Percentiles rank a stretch among this genome's conserved stretches.
phyloP scores from a whole-genome alignment of 2,113 vertebrate species.

The Platichthys stellatus region DNA sequence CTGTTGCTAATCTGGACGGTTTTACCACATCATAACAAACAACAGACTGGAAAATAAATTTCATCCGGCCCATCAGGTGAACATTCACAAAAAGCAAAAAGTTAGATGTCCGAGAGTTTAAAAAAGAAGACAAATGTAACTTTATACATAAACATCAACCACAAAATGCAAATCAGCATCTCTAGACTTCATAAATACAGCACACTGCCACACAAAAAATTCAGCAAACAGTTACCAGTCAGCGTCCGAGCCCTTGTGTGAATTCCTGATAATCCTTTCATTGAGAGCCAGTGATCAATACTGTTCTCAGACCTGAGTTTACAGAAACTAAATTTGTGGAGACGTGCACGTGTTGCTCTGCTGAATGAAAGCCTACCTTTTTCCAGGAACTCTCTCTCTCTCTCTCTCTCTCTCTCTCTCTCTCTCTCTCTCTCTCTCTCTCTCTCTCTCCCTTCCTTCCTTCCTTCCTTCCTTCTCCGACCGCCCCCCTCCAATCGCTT shows the following conservation, averaged over 20 bases:
- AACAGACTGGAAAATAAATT: not conserved
- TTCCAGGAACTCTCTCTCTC: constrained; percentile 71
- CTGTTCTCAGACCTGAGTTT: constrained; percentile 59
- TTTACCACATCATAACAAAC: not conserved
- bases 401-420: constrained; percentile 64
- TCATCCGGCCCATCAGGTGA: constrained; percentile 5
- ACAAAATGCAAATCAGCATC: not conserved
- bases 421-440: constrained; percentile 65
- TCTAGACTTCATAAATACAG: constrained; percentile 10
- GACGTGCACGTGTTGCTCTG: constrained; percentile 79
- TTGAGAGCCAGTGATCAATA: constrained; percentile 71
- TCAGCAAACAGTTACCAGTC: constrained; percentile 72
- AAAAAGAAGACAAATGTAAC: not conserved
- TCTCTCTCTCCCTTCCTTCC: constrained; percentile 55
- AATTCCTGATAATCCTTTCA: constrained; percentile 76
- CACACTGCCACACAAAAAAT: constrained; percentile 8
- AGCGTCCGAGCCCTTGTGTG: constrained; percentile 62
- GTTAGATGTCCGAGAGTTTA: not conserved
- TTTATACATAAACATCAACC: constrained; percentile 13
- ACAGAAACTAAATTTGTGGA: constrained; percentile 68
- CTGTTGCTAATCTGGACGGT: not conserved
- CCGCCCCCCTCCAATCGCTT: constrained; percentile 15
- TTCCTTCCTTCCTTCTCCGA: constrained; percentile 39
- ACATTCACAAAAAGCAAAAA: constrained; percentile 10
- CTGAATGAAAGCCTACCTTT: constrained; percentile 82